A percentile compares a stretch with the other conserved stretches of the same genome.
Conservation (phyloP, 2,888 invertebrate species). For the Tromatobia lineatoria region DNA sequence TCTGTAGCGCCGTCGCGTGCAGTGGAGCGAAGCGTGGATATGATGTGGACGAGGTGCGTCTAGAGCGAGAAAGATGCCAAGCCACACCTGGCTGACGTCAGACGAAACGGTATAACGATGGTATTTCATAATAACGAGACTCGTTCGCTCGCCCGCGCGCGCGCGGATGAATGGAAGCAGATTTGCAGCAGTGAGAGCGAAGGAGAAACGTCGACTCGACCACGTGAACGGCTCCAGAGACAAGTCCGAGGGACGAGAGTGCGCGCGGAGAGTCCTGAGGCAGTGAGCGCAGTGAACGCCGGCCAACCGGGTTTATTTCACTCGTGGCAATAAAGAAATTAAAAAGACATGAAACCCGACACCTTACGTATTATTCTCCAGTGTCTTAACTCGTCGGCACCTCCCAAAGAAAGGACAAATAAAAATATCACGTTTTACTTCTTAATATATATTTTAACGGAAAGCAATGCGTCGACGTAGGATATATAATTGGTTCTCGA, state of each 20-base stretch:
- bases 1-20: neutral
- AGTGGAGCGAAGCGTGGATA: neutral
- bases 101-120: constrained; percentile 62
- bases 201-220: constrained; percentile 47
- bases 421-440: neutral
- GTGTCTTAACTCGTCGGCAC: constrained; percentile 26
- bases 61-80: constrained; percentile 47
- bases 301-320: constrained; percentile 61
- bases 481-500: constrained; percentile 26
- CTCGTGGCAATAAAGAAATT: constrained; percentile 66
- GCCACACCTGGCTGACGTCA: constrained; percentile 72
- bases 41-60: constrained; percentile 11
- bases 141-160: constrained; percentile 47
- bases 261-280: constrained; percentile 29
- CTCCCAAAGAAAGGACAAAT: constrained; percentile 1
- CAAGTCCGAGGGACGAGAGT: constrained; percentile 51
- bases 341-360: constrained; percentile 66
- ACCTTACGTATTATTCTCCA: constrained; percentile 58
- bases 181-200: constrained; percentile 24
- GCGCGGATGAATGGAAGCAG: constrained; percentile 63
- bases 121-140: constrained; percentile 69
- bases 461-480: neutral
- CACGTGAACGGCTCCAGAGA: constrained; percentile 47
- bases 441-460: neutral
- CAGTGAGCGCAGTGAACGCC: constrained; percentile 36